Evolutionary conservation across 2,797 vertebrate species (phyloP).

Genomic region (Sciaenops ocellatus): DNA sequence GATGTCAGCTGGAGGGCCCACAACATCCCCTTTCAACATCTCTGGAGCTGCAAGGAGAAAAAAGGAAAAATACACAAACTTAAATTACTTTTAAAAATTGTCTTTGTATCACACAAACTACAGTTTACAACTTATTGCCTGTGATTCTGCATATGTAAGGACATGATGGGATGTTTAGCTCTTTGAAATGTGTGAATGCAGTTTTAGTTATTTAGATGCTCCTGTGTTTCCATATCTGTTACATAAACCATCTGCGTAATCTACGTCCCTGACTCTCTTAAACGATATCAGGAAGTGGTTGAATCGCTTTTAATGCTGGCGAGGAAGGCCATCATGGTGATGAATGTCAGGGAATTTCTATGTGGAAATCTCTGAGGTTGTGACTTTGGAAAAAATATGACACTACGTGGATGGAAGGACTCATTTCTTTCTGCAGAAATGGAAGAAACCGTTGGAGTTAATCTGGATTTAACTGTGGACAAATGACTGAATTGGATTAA

Average conservation of each 20-base stretch:
- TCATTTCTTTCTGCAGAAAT: no score
- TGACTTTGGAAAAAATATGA: no score
- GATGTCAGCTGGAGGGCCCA: conserved; percentile 96
- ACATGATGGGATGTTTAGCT: neutral
- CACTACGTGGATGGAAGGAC: no score
- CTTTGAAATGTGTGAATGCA: conserved; percentile 3
- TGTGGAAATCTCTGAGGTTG: no score
- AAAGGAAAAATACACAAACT: conserved; percentile 36
- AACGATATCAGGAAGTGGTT: no score
- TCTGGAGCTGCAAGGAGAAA: conserved; percentile 90
- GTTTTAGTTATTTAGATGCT: neutral
- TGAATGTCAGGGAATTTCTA: no score
- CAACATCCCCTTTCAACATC: conserved; percentile 96
- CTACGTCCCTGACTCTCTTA: no score
- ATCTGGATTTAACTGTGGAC: no score
- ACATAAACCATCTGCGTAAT: neutral
- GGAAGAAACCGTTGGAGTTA: no score
- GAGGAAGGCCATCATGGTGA: no score
- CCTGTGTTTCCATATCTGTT: conserved; percentile 7
- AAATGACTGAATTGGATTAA: no score
- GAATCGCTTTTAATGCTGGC: no score
- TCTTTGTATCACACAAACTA: neutral
- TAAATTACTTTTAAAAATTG: conserved; percentile 5
- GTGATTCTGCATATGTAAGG: neutral
- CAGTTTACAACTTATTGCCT: neutral